These are phyloP conservation scores for Brachyopa scutellaris DNA, from an alignment of 2,888 invertebrate genomes.

Conservation along the genomic window DNA sequence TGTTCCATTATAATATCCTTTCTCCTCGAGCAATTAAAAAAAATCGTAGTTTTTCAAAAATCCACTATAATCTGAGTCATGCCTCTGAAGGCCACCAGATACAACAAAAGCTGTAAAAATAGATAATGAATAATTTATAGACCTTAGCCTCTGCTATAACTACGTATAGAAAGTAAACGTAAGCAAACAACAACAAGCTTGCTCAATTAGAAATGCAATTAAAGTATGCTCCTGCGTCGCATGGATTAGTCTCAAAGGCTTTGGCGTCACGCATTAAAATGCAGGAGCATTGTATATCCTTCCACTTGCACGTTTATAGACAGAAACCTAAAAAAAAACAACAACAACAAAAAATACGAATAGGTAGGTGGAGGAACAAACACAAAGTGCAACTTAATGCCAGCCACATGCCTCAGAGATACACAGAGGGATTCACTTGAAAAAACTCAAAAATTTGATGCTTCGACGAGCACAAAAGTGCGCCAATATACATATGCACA, in stretches of 20 bases:
- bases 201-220: conserved; percentile 54
- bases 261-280: conserved; percentile 47
- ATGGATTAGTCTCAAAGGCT: conserved; percentile 43
- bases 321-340: conserved; percentile 28
- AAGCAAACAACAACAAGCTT: not conserved
- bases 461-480: conserved; percentile 64
- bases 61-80: too few species aligned
- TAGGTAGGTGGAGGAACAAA: conserved; percentile 11
- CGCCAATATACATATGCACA: conserved; percentile 18
- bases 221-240: conserved; percentile 11
- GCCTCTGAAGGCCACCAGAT: too few species aligned
- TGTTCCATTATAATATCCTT: too few species aligned
- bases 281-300: conserved; percentile 29
- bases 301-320: conserved; percentile 30
- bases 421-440: conserved; percentile 42
- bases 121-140: too few species aligned
- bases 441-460: conserved; percentile 62
- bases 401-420: conserved; percentile 30
- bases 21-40: too few species aligned
- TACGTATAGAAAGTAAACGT: too few species aligned
- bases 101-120: too few species aligned
- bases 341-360: conserved; percentile 2
- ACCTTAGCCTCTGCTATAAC: too few species aligned
- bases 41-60: too few species aligned
- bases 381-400: conserved; percentile 53